Evolutionary conservation across 2,797 vertebrate genomes (phyloP).

Genomic region (Muscicapa comitata): DNA sequence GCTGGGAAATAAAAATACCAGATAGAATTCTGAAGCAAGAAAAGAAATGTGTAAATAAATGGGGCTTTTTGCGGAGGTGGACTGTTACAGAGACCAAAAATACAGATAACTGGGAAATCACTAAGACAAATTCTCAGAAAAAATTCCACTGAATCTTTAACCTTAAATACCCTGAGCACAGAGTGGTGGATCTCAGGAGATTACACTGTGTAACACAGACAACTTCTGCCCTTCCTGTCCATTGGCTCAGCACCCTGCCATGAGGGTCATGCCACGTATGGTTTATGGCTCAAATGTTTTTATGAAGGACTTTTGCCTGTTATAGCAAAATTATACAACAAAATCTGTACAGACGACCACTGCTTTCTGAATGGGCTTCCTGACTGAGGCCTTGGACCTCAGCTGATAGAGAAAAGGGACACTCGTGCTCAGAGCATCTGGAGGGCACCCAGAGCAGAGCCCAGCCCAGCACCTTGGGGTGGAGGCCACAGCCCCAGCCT

Average conservation of each 20-base stretch:
- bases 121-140: background rate
- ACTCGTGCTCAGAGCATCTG: background rate
- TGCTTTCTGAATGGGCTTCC: background rate
- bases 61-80: background rate
- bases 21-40: background rate
- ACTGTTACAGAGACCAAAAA: background rate
- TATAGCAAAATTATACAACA: background rate
- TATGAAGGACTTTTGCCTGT: background rate
- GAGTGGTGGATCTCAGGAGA: background rate
- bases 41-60: background rate
- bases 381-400: background rate
- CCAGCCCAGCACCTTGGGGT: background rate
- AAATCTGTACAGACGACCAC: background rate
- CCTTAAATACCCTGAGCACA: background rate
- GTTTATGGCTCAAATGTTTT: background rate
- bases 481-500: background rate
- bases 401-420: background rate
- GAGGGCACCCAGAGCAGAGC: background rate
- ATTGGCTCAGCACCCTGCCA: background rate
- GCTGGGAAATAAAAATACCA: background rate
- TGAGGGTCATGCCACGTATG: too few relatives aligned
- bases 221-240: background rate
- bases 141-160: background rate
- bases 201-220: fast-evolving
- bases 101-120: background rate